Conservation (phyloP, 2,797 vertebrate species). For the Propithecus perrieri region DNA sequence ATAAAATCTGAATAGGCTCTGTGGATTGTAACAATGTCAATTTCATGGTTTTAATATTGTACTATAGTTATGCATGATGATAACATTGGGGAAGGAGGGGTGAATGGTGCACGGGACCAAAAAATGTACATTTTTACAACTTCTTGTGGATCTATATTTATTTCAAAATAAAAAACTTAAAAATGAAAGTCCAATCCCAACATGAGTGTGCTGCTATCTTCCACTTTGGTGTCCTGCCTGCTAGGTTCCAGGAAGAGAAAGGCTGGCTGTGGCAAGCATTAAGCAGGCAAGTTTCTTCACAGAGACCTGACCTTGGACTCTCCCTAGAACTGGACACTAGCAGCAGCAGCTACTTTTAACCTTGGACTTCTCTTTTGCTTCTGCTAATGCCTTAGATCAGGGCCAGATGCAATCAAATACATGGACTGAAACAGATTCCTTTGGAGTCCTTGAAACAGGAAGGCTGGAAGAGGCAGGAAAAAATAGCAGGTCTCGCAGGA, state of each 20-base stretch:
- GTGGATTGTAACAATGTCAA: background rate
- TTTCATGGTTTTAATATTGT: background rate
- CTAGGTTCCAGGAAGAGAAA: background rate
- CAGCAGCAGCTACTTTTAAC: background rate
- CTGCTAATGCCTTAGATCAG: constrained; percentile 5
- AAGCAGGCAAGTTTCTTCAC: background rate
- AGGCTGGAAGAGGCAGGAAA: background rate
- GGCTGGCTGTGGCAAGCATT: background rate
- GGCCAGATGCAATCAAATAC: background rate
- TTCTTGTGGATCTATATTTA: constrained; percentile 1
- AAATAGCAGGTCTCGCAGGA: background rate
- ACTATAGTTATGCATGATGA: background rate
- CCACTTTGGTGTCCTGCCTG: background rate
- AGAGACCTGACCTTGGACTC: background rate
- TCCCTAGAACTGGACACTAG: background rate
- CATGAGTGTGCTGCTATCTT: background rate
- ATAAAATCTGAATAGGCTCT: constrained; percentile 9
- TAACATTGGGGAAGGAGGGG: background rate
- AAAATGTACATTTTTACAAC: background rate
- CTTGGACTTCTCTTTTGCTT: constrained; percentile 2
- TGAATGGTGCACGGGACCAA: background rate
- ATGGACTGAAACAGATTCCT: constrained; percentile 2
- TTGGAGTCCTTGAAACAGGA: constrained; percentile 43
- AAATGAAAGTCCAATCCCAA: background rate
- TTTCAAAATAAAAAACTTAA: background rate